Evolutionary conservation across 2,888 invertebrate genomes (phyloP).

Genomic region (Polyploca ridens): DNA sequence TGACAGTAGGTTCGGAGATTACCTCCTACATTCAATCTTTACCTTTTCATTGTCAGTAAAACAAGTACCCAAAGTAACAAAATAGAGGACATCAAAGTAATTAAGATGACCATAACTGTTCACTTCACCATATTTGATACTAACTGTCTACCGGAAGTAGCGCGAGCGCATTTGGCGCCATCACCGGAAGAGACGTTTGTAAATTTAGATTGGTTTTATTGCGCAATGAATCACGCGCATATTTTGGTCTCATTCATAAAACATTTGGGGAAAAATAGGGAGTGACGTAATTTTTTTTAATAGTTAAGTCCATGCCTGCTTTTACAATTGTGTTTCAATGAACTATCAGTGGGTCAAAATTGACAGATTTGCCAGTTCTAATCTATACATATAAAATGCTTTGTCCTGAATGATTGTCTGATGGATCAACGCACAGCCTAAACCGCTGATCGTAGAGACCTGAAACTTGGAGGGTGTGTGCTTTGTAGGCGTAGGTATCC

Average conservation of each 20-base stretch:
- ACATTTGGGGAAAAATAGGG: neutral
- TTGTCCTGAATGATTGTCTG: too few species aligned
- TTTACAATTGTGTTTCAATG: too few species aligned
- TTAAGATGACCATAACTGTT: constrained; percentile 2
- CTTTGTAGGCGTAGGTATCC: too few species aligned
- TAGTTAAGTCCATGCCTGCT: too few species aligned
- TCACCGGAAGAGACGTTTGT: constrained; percentile 49
- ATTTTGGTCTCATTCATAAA: neutral
- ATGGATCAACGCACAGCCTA: too few species aligned
- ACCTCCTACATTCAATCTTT: too few species aligned
- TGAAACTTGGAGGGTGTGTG: too few species aligned
- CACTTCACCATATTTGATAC: constrained; percentile 12
- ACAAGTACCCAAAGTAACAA: neutral
- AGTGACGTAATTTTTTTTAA: neutral
- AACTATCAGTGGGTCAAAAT: too few species aligned
- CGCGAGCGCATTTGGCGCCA: constrained; percentile 54
- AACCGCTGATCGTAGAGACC: too few species aligned
- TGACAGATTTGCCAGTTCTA: too few species aligned
- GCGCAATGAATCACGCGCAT: constrained; percentile 40
- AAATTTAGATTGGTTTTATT: constrained; percentile 39
- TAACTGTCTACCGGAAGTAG: constrained; percentile 45
- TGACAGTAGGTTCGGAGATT: too few species aligned
- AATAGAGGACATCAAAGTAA: neutral
- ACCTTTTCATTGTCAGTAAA: neutral
- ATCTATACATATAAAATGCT: too few species aligned